Conservation (phyloP, 2,113 vertebrate genomes). For the Glaucomys volans region DNA sequence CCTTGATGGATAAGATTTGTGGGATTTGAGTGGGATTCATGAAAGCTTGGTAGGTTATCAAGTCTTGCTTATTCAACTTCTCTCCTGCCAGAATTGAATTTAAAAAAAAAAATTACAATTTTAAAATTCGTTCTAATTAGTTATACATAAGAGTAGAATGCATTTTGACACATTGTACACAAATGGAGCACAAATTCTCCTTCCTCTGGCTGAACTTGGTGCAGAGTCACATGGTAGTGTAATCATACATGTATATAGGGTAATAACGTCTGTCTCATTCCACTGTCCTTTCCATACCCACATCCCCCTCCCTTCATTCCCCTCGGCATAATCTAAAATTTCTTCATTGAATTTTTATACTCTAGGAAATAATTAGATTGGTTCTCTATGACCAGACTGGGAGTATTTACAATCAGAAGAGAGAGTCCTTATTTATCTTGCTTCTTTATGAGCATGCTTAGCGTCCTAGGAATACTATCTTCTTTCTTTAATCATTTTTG, state of each 20-base stretch:
- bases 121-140: too few relatives aligned
- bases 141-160: too few relatives aligned
- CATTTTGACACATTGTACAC: too few relatives aligned
- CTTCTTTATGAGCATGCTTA: neutral
- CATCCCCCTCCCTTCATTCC: too few relatives aligned
- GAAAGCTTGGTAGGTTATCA: neutral
- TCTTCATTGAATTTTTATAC: neutral
- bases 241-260: too few relatives aligned
- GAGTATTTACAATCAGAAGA: constrained; percentile 51
- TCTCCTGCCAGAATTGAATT: neutral
- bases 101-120: too few relatives aligned
- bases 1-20: neutral
- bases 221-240: too few relatives aligned
- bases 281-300: too few relatives aligned
- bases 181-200: too few relatives aligned
- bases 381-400: neutral
- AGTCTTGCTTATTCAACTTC: constrained; percentile 40
- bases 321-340: too few relatives aligned
- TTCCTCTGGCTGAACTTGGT: too few relatives aligned
- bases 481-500: constrained; percentile 11
- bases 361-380: constrained; percentile 18
- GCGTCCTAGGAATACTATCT: neutral
- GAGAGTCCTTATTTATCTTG: neutral
- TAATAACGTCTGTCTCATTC: too few relatives aligned
- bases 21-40: neutral